Evolutionary conservation across 2,797 vertebrate genomes (phyloP).

Genomic region (Onychomys arenicola): DNA sequence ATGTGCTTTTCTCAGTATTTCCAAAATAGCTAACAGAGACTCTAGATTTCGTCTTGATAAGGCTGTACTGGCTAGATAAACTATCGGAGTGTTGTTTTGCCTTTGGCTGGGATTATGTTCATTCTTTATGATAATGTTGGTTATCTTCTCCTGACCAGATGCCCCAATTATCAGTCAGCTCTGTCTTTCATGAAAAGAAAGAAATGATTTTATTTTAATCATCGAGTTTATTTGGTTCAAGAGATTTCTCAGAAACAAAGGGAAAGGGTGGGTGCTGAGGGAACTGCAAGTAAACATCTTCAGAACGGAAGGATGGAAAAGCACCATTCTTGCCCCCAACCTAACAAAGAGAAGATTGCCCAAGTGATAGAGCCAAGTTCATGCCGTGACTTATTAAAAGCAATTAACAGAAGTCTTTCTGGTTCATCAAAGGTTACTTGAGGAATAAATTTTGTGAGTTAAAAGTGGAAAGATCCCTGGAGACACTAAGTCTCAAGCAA

Average conservation of each 20-base stretch:
- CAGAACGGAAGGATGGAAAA: conserved; percentile 27
- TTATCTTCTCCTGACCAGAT: conserved; percentile 38
- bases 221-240: conserved; percentile 18
- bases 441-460: conserved; percentile 57
- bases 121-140: not conserved
- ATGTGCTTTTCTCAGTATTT: not conserved
- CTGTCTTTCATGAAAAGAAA: not conserved
- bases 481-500: conserved; percentile 3
- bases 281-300: not conserved
- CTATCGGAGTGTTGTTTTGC: not conserved
- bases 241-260: not conserved
- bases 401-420: conserved; percentile 46
- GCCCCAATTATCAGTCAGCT: not conserved
- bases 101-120: conserved; percentile 44
- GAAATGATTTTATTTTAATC: conserved; percentile 55
- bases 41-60: conserved; percentile 7
- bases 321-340: not conserved
- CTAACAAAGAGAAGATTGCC: conserved; percentile 27
- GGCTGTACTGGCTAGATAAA: not conserved
- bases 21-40: conserved; percentile 1
- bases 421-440: conserved; percentile 62
- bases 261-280: not conserved
- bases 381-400: conserved; percentile 47
- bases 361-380: conserved; percentile 17
- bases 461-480: not conserved